Percentiles rank a stretch among this genome's conserved stretches.
These are phyloP conservation scores for Enteromius anoplus DNA, from an alignment of 2,797 vertebrate species.

Conservation along the genomic window DNA sequence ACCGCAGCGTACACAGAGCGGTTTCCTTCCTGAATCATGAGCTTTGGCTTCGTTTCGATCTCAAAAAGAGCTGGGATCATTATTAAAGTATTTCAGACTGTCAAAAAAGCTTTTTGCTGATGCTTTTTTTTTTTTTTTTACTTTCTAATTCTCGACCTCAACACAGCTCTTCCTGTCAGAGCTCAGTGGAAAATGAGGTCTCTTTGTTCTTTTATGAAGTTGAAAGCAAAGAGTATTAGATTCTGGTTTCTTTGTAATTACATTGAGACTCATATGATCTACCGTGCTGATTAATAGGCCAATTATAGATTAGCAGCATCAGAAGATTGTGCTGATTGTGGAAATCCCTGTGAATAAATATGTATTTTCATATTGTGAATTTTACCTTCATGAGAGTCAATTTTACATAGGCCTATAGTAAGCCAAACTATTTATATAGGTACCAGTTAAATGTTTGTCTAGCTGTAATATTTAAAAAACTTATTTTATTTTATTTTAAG, in stretches of 20 bases:
- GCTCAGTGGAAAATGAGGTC: constrained; percentile 9
- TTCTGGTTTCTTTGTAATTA: background rate
- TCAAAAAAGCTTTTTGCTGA: constrained; percentile 22
- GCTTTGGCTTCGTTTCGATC: constrained; percentile 6
- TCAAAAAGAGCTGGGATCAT: constrained; percentile 1
- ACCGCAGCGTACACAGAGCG: background rate
- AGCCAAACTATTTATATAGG: background rate
- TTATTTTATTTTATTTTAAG: too few species aligned
- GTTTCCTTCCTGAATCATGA: constrained; percentile 6
- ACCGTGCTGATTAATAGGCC: background rate
- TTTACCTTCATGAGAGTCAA: background rate
- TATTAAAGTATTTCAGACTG: background rate
- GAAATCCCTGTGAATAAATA: background rate
- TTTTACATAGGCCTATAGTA: background rate
- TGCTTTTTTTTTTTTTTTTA: background rate
- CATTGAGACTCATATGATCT: background rate
- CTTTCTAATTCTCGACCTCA: constrained; percentile 26
- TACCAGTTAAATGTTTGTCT: background rate
- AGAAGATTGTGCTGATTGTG: background rate
- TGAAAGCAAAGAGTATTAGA: constrained; percentile 8
- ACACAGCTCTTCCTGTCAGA: constrained; percentile 23
- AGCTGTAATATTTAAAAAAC: background rate
- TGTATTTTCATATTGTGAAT: background rate
- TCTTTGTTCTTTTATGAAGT: constrained; percentile 15
- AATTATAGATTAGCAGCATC: background rate